A percentile compares a stretch with the other conserved stretches of the same genome.
Evolutionary conservation across 2,113 vertebrate genomes (phyloP).

Genomic region (Pyxicephalus adspersus): DNA sequence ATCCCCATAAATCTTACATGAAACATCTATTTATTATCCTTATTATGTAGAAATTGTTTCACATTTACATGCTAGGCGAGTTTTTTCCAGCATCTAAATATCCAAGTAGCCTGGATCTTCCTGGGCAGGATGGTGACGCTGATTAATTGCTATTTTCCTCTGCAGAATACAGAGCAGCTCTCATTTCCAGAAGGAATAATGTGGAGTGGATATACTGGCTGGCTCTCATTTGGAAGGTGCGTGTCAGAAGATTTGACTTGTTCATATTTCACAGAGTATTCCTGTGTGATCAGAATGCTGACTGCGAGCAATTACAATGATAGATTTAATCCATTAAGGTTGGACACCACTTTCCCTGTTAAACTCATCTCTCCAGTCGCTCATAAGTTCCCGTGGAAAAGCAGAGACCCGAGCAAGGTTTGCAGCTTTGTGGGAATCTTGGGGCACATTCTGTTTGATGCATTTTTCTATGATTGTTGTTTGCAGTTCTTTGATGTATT

Average conservation of each 20-base stretch:
- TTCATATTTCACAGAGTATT: slow-evolving; percentile 50
- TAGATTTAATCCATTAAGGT: slow-evolving; percentile 48
- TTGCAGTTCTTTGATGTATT: slow-evolving; percentile 11
- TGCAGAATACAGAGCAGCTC: slow-evolving; percentile 1
- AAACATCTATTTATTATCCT: too few relatives aligned
- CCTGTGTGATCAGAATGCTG: slow-evolving; percentile 41
- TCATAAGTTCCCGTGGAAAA: slow-evolving; percentile 33
- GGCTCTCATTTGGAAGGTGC: slow-evolving; percentile 21
- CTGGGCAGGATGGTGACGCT: not conserved
- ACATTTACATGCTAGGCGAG: slow-evolving; percentile 12
- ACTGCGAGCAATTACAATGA: slow-evolving; percentile 52
- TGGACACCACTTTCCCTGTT: slow-evolving; percentile 20
- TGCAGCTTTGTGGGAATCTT: slow-evolving; percentile 23
- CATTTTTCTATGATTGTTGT: slow-evolving; percentile 12
- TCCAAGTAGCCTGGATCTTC: not conserved
- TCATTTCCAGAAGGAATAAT: slow-evolving; percentile 20
- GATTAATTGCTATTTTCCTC: slow-evolving; percentile 27
- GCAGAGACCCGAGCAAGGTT: slow-evolving; percentile 1
- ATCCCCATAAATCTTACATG: not conserved
- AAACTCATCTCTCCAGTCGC: slow-evolving; percentile 11
- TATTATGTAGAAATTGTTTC: not conserved
- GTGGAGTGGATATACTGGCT: not conserved
- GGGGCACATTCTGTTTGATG: slow-evolving; percentile 28
- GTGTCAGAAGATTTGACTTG: slow-evolving; percentile 20
- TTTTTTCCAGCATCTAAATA: not conserved